Evolutionary conservation across 2,888 invertebrate species (phyloP), one percentile per base, ranked within the genome.

Genomic region (Argyra leucocephala): DNA sequence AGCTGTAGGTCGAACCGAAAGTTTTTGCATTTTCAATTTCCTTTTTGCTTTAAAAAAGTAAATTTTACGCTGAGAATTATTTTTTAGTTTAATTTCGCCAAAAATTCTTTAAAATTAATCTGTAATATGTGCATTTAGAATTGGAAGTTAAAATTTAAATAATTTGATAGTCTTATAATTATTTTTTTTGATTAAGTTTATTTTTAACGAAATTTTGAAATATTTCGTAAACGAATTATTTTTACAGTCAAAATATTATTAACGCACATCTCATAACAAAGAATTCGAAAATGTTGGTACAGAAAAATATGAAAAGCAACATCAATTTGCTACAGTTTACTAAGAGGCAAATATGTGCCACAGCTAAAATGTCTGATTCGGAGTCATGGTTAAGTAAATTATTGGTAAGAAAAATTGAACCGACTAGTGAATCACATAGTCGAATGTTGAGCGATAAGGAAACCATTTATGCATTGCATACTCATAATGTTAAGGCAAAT

Each of bases 361-460:
- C 48, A 48, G 12, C 48, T 5, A 48, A 48, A 48, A 18, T 48
- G n/a, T 48, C 48, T 67, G 74, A 74, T 63, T 81, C 78, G 67
- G 91, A 91, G 81, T 88, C 92, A 72, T 95, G 94, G 93, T 82
- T 95, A 66, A 91, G 91, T 71, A 95, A 93, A 79, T 81, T 96
- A 69, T 82, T 94, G 73, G 94, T 95, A 60, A 85, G 94, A 68
- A 91, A 89, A 78, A 93, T 96, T 76, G 94, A 96, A 76, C 93
- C 95, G 6, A 93, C 94, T 2, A 95, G 94, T 79, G 95, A 96
- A 78, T 91, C 96, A 3, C 98, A 98, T 80, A 97, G 97, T 74
- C 89, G 95, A 69, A 92, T 96, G 88, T 85, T 98, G 62, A 94
- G 96, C 74, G 94, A 95, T 81, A 96, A 96, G 81, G 97, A 97